A percentile compares a stretch with the other conserved stretches of the same genome.
phyloP scores from a whole-genome alignment of 1,140 invertebrate genomes.

The Eupeodes corollae region DNA sequence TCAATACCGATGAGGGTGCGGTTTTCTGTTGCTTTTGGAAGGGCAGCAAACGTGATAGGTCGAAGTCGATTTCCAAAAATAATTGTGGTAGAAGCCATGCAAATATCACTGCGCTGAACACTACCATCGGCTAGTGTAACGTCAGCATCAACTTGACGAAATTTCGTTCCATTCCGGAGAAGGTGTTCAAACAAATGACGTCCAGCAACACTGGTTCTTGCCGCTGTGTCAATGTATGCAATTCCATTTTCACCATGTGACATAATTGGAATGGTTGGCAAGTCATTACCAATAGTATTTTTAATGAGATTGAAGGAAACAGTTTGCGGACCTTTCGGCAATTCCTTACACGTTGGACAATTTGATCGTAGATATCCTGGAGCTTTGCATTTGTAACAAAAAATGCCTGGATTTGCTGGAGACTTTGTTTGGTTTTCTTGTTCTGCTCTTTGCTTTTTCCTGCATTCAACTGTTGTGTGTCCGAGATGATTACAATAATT shows the following conservation, averaged over 20 bases:
- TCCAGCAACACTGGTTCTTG: conserved; percentile 4
- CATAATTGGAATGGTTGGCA: too few species aligned
- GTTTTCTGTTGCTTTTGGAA: conserved; percentile 1
- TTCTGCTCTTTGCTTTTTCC: neutral
- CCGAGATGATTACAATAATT: neutral
- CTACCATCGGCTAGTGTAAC: neutral
- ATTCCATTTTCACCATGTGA: too few species aligned
- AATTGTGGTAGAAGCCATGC: neutral
- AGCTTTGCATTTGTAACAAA: too few species aligned
- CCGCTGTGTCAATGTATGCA: conserved; percentile 6
- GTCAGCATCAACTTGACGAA: neutral
- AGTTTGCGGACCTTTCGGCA: too few species aligned
- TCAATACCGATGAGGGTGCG: conserved; percentile 7
- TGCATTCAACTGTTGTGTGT: too few species aligned
- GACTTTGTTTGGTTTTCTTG: too few species aligned
- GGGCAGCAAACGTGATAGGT: neutral
- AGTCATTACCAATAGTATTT: too few species aligned
- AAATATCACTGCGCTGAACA: neutral
- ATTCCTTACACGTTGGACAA: too few species aligned
- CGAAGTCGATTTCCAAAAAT: neutral
- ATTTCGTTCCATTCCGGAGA: neutral
- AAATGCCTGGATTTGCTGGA: too few species aligned
- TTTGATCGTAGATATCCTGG: too few species aligned
- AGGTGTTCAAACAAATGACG: neutral
- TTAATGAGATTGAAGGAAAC: too few species aligned